Evolutionary conservation across 2,888 invertebrate genomes (phyloP), one percentile per base, ranked within the genome.

Genomic region (Atherix ibis): DNA sequence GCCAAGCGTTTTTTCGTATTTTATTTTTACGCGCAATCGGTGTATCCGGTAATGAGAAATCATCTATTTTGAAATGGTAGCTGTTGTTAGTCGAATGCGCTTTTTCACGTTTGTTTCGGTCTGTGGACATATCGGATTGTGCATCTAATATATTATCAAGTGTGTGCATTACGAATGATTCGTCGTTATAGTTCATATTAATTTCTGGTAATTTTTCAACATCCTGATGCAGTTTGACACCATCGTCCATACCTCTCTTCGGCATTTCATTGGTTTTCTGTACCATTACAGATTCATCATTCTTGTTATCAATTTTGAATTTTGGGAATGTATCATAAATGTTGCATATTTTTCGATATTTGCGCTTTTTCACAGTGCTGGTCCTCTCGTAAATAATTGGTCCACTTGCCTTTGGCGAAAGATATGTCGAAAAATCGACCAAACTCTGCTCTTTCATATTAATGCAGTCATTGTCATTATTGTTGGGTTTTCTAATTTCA

Each of bases 11-110:
- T 41, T 63, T 65, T 41, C 67, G 60, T 41, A 69, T 49, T 43
- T 67, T 68, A 39, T 66, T 68, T 44, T 65, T 67, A 5, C 67
- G 53, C 4, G 69, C 69, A 36, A 69, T 69, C 2, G 68, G 67
- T 5, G 67, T 68, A 1, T 54, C 54, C 2, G 68, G 69, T 39
- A 68, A 53, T 44, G 35, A 31, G n/a, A 35, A 30, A 17, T 44
- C 41, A 6, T 42, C 45, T 19, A 45, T 43, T 16, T 45, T 40
- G 18, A 45, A 44, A 3, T 39, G 38, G 31, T 40, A 45, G 22
- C 34, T 32, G 13, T 22, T 22, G 10, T 6, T 22, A n/a, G n/a
- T n/a, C n/a, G n/a, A n/a, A n/a, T n/a, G n/a, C n/a, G n/a, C n/a
- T n/a, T n/a, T n/a, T 10, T 22, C 22, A 6, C 22, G 22, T 22